Evolutionary conservation across 1,140 invertebrate species (phyloP), one percentile per base, ranked within the genome.

Genomic region (Panonychus citri): DNA sequence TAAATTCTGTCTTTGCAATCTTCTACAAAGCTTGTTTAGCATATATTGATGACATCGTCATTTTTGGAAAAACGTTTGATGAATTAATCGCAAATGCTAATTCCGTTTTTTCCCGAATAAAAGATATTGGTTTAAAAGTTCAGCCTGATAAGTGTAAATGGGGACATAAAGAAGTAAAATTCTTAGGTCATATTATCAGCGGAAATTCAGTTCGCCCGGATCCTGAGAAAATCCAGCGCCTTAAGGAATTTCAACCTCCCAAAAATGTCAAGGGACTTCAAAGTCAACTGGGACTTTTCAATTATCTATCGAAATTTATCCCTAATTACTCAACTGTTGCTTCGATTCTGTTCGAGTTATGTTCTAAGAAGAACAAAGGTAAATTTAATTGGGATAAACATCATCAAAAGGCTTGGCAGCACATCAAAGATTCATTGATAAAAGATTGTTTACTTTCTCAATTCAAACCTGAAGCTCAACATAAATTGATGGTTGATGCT

Each of bases 1-100:
- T 71, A 2, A 66, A 68, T 24, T 7, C 7, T 7, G n/a, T 46
- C 7, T 24, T 46, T 24, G 21, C 17, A 17, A 46, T 46, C 17
- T 8, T 17, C 8, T 17, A 30, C 5, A 52, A 52, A n/a, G 13
- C 5, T 15, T 34, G 30, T 34, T 8, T 27, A 25, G 26, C 17
- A 1, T 52, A n/a, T 21, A 52, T 52, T 12, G 50, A 52, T 25
- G 50, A 54, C 17, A 7, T 24, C 17, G 17, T 46, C n/a, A 24
- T 46, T 7, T 24, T 19, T 24, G 21, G n/a, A 19, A 46, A 46
- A 46, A 46, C 42, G 7, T 46, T 46, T 24, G 42, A 46, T 7
- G n/a, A 46, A 10, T 24, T 19, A 19, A n/a, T 46, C 7, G 17
- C 7, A 46, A 46, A 19, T 46, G 17, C 24, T n/a, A 17, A 5